phyloP scores from a whole-genome alignment of 2,113 vertebrate genomes.

The Chaenocephalus aceratus region DNA sequence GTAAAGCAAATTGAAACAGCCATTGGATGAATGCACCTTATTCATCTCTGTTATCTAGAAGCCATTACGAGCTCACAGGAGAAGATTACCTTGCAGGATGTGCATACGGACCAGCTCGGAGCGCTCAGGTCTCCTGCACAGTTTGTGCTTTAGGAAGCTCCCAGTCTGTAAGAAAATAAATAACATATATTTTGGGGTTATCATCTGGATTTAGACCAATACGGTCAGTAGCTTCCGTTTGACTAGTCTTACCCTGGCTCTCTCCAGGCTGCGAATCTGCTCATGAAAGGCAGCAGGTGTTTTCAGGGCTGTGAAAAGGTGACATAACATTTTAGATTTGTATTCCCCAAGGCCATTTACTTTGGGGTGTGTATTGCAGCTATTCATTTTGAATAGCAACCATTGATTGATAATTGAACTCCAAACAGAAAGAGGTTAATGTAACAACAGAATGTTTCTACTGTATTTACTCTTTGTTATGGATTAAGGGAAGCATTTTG shows the following conservation, averaged over 20 bases:
- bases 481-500: not conserved
- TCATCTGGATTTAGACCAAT: not conserved
- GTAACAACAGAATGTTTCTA: not conserved
- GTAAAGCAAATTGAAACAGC: constrained; percentile 38
- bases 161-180: constrained; percentile 87
- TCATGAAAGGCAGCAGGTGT: constrained; percentile 95
- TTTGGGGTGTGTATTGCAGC: not conserved
- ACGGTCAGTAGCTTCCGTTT: not conserved
- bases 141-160: constrained; percentile 98
- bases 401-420: not conserved
- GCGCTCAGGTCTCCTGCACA: constrained; percentile 93
- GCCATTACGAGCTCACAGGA: constrained; percentile 11
- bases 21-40: constrained; percentile 30
- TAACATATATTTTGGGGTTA: not conserved
- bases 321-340: not conserved
- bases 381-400: not conserved
- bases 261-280: constrained; percentile 95
- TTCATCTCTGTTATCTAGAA: constrained; percentile 34
- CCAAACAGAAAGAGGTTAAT: not conserved
- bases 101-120: constrained; percentile 98
- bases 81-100: constrained; percentile 92
- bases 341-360: too few relatives aligned
- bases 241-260: constrained; percentile 90
- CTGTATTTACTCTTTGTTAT: not conserved
- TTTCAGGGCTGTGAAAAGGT: constrained; percentile 89